A percentile compares a stretch with the other conserved stretches of the same genome.
Conservation (phyloP, 2,797 vertebrate species). For the Pterois miles region DNA sequence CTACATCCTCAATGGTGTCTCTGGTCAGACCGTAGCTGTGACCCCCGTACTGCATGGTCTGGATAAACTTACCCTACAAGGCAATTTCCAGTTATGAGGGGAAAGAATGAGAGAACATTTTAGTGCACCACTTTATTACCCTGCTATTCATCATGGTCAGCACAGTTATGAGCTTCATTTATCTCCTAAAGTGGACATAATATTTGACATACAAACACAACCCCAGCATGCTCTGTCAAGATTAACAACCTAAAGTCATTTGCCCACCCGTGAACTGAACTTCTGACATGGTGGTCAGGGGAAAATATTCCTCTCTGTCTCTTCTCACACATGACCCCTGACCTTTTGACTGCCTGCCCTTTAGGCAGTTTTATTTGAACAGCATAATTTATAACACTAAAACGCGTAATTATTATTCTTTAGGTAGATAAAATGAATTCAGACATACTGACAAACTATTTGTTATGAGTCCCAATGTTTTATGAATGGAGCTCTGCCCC, state of each 20-base stretch:
- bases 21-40: slow-evolving; percentile 88
- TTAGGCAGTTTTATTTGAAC: slow-evolving; percentile 29
- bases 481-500: too few relatives aligned
- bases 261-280: slow-evolving; percentile 60
- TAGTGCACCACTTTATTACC: slow-evolving; percentile 26
- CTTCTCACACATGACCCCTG: slow-evolving; percentile 59
- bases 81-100: slow-evolving; percentile 3
- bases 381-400: slow-evolving; percentile 10
- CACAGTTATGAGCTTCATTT: slow-evolving; percentile 19
- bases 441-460: too few relatives aligned
- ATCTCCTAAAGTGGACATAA: slow-evolving; percentile 35
- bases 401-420: not conserved
- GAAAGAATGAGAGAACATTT: slow-evolving; percentile 11
- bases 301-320: slow-evolving; percentile 37
- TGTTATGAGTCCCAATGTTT: too few relatives aligned
- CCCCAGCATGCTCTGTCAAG: slow-evolving; percentile 30
- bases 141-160: slow-evolving; percentile 5
- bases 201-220: slow-evolving; percentile 15
- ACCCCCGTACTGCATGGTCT: slow-evolving; percentile 85
- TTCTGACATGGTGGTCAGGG: slow-evolving; percentile 42
- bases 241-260: slow-evolving; percentile 37
- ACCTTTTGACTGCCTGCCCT: slow-evolving; percentile 47
- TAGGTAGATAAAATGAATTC: not conserved
- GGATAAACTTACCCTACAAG: slow-evolving; percentile 90
- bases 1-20: slow-evolving; percentile 88